Evolutionary conservation across 2,888 invertebrate genomes (phyloP).

Genomic region (Lapara coniferarum): DNA sequence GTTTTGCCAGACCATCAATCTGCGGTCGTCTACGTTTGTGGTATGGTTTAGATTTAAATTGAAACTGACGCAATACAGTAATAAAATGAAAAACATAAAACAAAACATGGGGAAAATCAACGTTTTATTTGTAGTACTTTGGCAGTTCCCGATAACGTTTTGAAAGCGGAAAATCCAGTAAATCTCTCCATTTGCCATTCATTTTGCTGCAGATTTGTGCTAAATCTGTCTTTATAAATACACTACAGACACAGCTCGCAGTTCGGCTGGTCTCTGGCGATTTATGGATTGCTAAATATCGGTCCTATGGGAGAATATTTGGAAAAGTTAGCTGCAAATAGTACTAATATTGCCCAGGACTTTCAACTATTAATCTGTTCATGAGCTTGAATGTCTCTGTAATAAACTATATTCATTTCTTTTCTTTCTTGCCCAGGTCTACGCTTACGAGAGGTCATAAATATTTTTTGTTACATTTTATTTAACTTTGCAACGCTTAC

Average conservation of each 20-base stretch:
- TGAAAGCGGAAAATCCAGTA: constrained; percentile 29
- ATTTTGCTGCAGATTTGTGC: constrained; percentile 24
- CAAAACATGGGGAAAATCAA: not conserved
- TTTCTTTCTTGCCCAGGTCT: too few relatives aligned
- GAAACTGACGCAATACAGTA: not conserved
- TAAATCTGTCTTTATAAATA: constrained; percentile 26
- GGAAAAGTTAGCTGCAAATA: not conserved
- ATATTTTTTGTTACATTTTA: too few relatives aligned
- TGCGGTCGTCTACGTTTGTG: too few relatives aligned
- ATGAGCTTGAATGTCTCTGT: too few relatives aligned
- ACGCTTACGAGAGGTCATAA: too few relatives aligned
- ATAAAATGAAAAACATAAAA: not conserved
- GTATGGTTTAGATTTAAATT: too few relatives aligned
- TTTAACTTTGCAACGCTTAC: too few relatives aligned
- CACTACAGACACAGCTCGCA: constrained; percentile 4
- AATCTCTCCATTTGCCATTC: constrained; percentile 28
- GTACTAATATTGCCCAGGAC: too few relatives aligned
- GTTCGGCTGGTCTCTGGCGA: not conserved
- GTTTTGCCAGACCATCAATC: too few relatives aligned
- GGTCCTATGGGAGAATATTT: not conserved
- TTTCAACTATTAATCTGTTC: too few relatives aligned
- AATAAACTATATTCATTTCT: too few relatives aligned
- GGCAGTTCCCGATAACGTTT: constrained; percentile 26
- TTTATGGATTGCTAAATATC: not conserved
- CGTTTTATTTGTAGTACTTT: constrained; percentile 1